These are phyloP conservation scores for Ophraella communa DNA, from an alignment of 2,888 invertebrate species.

Conservation along the genomic window DNA sequence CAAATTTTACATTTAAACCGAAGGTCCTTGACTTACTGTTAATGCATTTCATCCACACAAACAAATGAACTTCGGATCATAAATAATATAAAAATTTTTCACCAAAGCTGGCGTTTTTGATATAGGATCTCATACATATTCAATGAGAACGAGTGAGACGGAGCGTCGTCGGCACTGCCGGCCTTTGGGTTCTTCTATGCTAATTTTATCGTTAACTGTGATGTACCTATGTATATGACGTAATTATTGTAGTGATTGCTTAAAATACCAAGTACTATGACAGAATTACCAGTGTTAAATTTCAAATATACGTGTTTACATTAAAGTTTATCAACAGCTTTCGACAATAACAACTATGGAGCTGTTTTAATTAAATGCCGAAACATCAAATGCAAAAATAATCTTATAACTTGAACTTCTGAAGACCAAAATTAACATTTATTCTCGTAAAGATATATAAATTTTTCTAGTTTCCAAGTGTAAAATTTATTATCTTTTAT, in stretches of 20 bases:
- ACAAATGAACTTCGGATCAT: constrained; percentile 24
- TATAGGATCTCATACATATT: constrained; percentile 52
- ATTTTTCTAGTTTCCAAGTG: too few species aligned
- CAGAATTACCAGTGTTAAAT: neutral
- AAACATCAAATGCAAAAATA: too few species aligned
- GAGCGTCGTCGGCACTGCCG: constrained; percentile 48
- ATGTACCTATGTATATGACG: neutral
- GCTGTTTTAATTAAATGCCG: too few species aligned
- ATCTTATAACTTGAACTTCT: too few species aligned
- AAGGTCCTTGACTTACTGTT: constrained; percentile 4
- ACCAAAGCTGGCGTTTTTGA: constrained; percentile 42
- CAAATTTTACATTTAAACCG: constrained; percentile 1
- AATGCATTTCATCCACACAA: constrained; percentile 14
- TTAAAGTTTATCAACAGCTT: too few species aligned
- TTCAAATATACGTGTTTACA: too few species aligned
- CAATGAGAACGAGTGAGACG: constrained; percentile 50
- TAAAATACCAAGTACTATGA: neutral
- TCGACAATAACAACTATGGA: too few species aligned
- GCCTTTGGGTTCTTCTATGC: constrained; percentile 49
- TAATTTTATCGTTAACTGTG: constrained; percentile 49
- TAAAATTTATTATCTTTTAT: too few species aligned
- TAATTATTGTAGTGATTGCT: neutral
- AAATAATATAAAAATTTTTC: constrained; percentile 46
- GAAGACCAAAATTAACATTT: too few species aligned
- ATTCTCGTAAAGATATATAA: too few species aligned